These are phyloP conservation scores for Pleuronectes platessa DNA, from an alignment of 2,113 vertebrate species.

Conservation along the genomic window DNA sequence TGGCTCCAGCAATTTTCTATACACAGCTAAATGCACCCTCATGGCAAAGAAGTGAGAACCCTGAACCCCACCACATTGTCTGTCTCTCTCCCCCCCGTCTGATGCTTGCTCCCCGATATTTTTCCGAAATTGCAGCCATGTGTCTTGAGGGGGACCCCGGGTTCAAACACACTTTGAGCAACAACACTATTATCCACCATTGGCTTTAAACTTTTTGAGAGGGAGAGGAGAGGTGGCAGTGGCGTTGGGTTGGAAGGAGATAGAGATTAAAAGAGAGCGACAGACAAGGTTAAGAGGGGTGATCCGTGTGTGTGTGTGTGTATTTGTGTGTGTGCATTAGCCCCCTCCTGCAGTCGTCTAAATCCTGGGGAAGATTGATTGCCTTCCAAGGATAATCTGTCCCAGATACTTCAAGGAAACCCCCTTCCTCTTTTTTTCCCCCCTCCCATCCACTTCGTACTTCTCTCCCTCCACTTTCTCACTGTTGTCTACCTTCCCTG, in stretches of 20 bases:
- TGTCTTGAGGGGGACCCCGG: constrained; percentile 52
- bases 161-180: constrained; percentile 73
- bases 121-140: constrained; percentile 72
- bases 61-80: constrained; percentile 21
- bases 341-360: constrained; percentile 40
- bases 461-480: constrained; percentile 30
- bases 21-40: constrained; percentile 58
- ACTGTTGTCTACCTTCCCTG: constrained; percentile 35
- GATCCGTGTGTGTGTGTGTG: constrained; percentile 29
- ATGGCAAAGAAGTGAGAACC: not conserved
- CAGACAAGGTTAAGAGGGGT: constrained; percentile 62
- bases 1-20: constrained; percentile 33
- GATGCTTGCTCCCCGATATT: constrained; percentile 7
- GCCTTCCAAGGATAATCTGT: constrained; percentile 78
- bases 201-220: constrained; percentile 50
- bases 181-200: constrained; percentile 63
- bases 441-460: constrained; percentile 29
- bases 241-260: constrained; percentile 25
- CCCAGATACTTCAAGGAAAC: constrained; percentile 72
- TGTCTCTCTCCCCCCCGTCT: not conserved
- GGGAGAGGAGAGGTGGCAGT: constrained; percentile 27
- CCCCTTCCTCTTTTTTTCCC: not conserved
- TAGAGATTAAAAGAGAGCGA: constrained; percentile 34
- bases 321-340: constrained; percentile 15
- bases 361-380: constrained; percentile 75